Conservation (phyloP, 2,113 vertebrate genomes). For the Pagrus major region DNA sequence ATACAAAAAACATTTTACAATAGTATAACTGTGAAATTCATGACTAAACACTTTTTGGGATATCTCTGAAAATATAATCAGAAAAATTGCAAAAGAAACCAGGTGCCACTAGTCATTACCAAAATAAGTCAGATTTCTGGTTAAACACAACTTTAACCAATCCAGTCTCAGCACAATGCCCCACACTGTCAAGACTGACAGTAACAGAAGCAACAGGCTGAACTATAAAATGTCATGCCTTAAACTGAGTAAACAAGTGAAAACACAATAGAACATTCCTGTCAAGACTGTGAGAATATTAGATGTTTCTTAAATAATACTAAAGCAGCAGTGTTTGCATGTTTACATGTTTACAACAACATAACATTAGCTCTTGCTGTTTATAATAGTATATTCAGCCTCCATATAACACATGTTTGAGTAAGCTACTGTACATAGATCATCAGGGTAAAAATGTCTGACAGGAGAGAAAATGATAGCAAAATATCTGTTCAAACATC, state of each 20-base stretch:
- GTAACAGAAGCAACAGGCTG: not conserved
- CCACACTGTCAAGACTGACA: not conserved
- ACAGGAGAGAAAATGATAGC: not conserved
- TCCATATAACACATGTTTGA: not conserved
- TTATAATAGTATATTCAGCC: not conserved
- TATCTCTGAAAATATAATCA: not conserved
- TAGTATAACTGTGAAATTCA: not conserved
- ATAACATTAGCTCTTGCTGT: not conserved
- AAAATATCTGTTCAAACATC: slow-evolving; percentile 13
- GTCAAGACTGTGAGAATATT: not conserved
- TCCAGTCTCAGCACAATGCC: slow-evolving; percentile 3
- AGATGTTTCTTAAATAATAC: not conserved
- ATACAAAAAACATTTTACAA: not conserved
- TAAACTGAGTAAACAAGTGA: not conserved
- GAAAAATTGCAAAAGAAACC: not conserved
- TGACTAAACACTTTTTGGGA: not conserved
- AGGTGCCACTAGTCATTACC: not conserved
- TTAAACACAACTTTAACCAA: not conserved
- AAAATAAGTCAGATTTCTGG: not conserved
- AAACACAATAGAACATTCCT: no score
- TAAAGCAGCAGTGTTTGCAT: slow-evolving; percentile 1
- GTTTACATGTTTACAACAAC: not conserved
- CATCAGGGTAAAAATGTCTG: not conserved
- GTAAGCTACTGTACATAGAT: not conserved
- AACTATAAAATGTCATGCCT: not conserved